phyloP scores from a whole-genome alignment of 2,888 invertebrate species.

The Slavum lentiscoides region DNA sequence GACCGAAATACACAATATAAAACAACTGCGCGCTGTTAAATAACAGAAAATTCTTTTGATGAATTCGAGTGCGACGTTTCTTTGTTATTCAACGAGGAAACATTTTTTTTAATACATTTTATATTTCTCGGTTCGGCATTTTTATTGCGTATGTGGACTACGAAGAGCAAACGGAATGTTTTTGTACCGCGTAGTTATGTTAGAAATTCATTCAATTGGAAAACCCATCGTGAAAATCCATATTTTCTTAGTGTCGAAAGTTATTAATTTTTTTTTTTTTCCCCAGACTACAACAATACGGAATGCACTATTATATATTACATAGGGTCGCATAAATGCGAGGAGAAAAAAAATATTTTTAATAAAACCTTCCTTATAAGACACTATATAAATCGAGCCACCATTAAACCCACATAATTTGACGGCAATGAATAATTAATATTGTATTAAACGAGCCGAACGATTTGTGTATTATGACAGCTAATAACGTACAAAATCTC shows the following conservation, averaged over 20 bases:
- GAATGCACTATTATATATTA: neutral
- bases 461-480: too few species aligned
- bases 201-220: slow-evolving; percentile 11
- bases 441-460: too few species aligned
- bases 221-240: slow-evolving; percentile 12
- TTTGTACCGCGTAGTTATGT: slow-evolving; percentile 10
- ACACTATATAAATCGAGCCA: too few species aligned
- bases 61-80: neutral
- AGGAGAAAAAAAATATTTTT: neutral
- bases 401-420: too few species aligned
- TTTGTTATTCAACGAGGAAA: slow-evolving; percentile 15
- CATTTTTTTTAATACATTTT: slow-evolving; percentile 7
- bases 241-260: slow-evolving; percentile 1
- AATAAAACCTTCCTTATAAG: neutral
- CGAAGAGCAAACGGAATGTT: neutral
- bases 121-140: neutral
- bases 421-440: too few species aligned
- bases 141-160: neutral
- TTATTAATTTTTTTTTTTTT: slow-evolving; percentile 1
- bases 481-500: too few species aligned
- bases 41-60: neutral
- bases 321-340: neutral
- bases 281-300: neutral
- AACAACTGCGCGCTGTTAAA: neutral
- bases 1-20: neutral